Percentiles rank a stretch among this genome's conserved stretches.
These are phyloP conservation scores for Silvanus unidentatus DNA, from an alignment of 2,888 invertebrate genomes.

Conservation along the genomic window DNA sequence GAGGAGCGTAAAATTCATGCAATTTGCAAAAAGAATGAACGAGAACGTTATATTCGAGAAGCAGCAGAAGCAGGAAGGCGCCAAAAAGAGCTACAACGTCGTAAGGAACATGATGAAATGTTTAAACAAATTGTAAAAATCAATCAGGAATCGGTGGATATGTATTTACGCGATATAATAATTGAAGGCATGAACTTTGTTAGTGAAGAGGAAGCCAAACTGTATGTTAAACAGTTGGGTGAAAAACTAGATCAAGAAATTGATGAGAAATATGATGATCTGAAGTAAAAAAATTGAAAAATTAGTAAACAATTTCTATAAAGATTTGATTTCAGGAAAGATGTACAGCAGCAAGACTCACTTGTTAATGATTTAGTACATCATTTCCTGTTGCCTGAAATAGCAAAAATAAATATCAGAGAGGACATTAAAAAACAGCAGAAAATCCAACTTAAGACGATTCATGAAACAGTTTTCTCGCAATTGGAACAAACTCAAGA, in stretches of 20 bases:
- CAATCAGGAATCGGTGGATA: conserved; percentile 55
- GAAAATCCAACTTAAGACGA: conserved; percentile 40
- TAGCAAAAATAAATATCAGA: conserved; percentile 46
- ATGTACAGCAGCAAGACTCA: conserved; percentile 48
- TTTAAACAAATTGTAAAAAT: conserved; percentile 64
- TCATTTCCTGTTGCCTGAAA: conserved; percentile 54
- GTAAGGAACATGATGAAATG: conserved; percentile 73
- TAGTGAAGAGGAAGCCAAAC: conserved; percentile 52
- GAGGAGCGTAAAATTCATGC: conserved; percentile 77
- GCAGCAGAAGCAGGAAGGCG: conserved; percentile 74
- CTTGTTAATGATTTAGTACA: conserved; percentile 54
- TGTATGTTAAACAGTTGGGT: conserved; percentile 52
- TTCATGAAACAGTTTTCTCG: conserved; percentile 42
- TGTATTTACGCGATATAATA: conserved; percentile 59
- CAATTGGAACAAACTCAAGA: conserved; percentile 17
- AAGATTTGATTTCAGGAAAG: too few species aligned
- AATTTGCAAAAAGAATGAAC: conserved; percentile 69
- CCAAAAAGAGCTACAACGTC: conserved; percentile 66
- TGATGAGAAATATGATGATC: background rate
- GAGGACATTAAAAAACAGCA: conserved; percentile 42
- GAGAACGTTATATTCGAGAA: conserved; percentile 69
- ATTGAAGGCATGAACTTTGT: conserved; percentile 54
- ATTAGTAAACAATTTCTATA: conserved; percentile 13
- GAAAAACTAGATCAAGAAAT: conserved; percentile 49
- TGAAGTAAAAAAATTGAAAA: conserved; percentile 3